Evolutionary conservation across 2,888 invertebrate species (phyloP), one percentile per base, ranked within the genome.

Genomic region (Strigamia transsilvanica): DNA sequence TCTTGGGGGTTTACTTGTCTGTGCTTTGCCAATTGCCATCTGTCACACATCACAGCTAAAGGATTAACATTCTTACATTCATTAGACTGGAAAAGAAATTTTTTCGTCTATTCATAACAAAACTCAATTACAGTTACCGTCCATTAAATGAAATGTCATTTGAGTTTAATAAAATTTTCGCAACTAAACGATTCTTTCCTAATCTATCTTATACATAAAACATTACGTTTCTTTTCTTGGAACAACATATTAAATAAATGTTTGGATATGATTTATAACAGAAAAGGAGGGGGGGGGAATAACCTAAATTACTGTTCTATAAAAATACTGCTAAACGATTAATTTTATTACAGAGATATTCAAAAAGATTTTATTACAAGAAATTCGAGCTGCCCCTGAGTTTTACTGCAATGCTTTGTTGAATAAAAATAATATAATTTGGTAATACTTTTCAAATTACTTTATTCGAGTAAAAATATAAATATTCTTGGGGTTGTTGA

Each of bases 1-100:
- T 56, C 56, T 18, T 56, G n/a, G 56, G 56, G 18, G 56, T 56
- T 56, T 56, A 56, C 18, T 56, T 56, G 21, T 56, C 21, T 56
- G 18, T 56, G 56, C 56, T 18, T 15, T 56, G 21, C 56, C 56
- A 56, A n/a, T 15, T 56, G 56, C 56, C 56, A 56, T 56, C 56
- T 56, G 56, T 56, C 56, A 56, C 56, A 56, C 56, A 56, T 56
- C 56, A 56, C 18, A 56, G 56, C 56, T 56, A 56, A 56, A 56
- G 56, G 56, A 56, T 56, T 56, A 56, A 56, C 56, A 56, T 56
- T 56, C 56, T 56, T n/a, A 56, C 56, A 56, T 56, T 56, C 56
- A 56, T 56, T 56, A 56, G 56, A 56, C 21, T 56, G 56, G 56
- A 56, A 56, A 56, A 18, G n/a, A 56, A 56, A 56, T 7, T 56